Evolutionary conservation across 2,888 invertebrate genomes (phyloP).

Genomic region (Arrhopalites spinosus): DNA sequence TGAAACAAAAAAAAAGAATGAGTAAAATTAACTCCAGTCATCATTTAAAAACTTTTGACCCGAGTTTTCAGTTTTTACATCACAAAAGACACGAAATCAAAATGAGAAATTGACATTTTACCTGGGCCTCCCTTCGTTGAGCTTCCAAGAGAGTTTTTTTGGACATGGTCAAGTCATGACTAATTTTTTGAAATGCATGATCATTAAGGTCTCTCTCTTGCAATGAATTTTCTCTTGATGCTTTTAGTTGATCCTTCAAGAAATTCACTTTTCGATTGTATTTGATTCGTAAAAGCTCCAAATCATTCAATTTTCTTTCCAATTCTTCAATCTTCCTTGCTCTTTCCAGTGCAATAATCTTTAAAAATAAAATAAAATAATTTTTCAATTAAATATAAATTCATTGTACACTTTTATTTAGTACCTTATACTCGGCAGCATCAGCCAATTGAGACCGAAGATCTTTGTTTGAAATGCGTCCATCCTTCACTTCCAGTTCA

Average conservation of each 20-base stretch:
- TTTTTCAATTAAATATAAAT: background rate
- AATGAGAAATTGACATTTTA: constrained; percentile 50
- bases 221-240: constrained; percentile 50
- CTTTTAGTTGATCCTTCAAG: constrained; percentile 69
- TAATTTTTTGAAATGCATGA: constrained; percentile 71
- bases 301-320: constrained; percentile 78
- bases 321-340: constrained; percentile 83
- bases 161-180: constrained; percentile 75
- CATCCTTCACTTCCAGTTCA: constrained; percentile 77
- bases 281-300: constrained; percentile 76
- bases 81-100: too few relatives aligned
- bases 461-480: constrained; percentile 79
- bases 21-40: too few relatives aligned
- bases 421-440: constrained; percentile 83
- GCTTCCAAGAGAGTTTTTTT: constrained; percentile 77
- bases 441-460: constrained; percentile 83
- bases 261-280: constrained; percentile 74
- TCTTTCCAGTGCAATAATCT: constrained; percentile 82
- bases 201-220: constrained; percentile 69
- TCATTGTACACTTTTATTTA: background rate
- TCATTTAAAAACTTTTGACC: too few relatives aligned
- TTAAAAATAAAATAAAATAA: constrained; percentile 34
- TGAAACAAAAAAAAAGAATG: constrained; percentile 50
- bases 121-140: constrained; percentile 75
- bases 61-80: too few relatives aligned